phyloP scores from a whole-genome alignment of 2,797 vertebrate genomes.

The Forpus xanthops region DNA sequence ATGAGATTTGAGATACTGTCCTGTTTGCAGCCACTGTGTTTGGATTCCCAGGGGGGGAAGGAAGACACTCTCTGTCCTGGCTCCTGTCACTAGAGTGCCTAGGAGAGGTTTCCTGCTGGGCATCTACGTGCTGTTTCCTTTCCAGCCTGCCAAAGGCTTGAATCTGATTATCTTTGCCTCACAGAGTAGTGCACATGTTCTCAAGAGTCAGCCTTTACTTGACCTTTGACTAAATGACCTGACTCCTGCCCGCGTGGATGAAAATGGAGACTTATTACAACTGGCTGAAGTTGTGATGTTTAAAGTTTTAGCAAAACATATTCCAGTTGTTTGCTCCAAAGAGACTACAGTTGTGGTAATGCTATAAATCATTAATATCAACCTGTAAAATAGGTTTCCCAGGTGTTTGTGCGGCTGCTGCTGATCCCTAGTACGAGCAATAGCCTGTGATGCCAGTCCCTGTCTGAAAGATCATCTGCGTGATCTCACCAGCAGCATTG shows the following conservation, averaged over 20 bases:
- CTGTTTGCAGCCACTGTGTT: neutral
- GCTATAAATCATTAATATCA: conserved; percentile 34
- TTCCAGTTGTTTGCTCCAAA: neutral
- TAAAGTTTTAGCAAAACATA: conserved; percentile 26
- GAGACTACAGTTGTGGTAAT: neutral
- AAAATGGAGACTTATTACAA: neutral
- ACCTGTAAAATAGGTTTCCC: conserved; percentile 17
- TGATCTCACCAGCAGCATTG: neutral
- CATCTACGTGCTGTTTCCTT: neutral
- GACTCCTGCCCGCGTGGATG: neutral
- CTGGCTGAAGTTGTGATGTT: neutral
- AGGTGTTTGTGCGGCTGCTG: neutral
- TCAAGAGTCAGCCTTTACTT: neutral
- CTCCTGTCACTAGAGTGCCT: neutral
- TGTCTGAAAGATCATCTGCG: neutral
- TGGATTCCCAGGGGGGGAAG: neutral
- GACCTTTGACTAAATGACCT: neutral
- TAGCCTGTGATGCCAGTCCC: neutral
- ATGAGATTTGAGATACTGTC: neutral
- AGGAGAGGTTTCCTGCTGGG: neutral
- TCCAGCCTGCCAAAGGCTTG: neutral
- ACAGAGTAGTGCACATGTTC: neutral
- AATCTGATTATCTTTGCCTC: neutral
- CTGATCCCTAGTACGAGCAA: neutral
- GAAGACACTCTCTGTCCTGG: neutral